A percentile compares a stretch with the other conserved stretches of the same genome.
phyloP scores from a whole-genome alignment of 2,113 vertebrate genomes.

The Gymnarchus niloticus region DNA sequence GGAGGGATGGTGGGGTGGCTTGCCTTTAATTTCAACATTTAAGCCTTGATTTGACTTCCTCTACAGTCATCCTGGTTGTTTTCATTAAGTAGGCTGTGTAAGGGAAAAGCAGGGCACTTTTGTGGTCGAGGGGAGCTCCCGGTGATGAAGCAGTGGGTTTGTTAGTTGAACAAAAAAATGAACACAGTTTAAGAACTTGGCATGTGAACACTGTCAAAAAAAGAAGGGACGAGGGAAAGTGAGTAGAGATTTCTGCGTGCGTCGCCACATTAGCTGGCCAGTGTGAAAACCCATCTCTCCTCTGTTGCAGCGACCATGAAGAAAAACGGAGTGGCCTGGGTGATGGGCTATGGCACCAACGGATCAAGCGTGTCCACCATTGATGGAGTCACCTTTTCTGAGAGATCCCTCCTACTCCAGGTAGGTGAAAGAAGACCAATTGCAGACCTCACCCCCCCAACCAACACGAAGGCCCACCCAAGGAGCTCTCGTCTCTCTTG shows the following conservation, averaged over 20 bases:
- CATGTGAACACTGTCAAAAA: neutral
- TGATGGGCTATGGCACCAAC: conserved; percentile 36
- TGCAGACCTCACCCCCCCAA: neutral
- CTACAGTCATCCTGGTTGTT: conserved; percentile 14
- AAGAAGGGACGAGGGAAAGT: neutral
- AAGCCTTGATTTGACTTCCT: conserved; percentile 15
- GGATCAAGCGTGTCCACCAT: conserved; percentile 24
- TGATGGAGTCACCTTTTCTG: conserved; percentile 56
- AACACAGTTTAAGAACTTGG: conserved; percentile 11
- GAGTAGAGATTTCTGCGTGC: neutral
- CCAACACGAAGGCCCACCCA: neutral
- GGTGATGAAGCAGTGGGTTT: conserved; percentile 10
- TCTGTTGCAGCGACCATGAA: conserved; percentile 52
- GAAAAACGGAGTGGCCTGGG: conserved; percentile 1
- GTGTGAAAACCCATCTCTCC: conserved; percentile 12
- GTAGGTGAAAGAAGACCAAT: conserved; percentile 43
- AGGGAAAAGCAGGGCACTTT: neutral
- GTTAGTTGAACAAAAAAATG: neutral
- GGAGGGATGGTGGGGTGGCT: neutral
- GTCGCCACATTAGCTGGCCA: conserved; percentile 5
- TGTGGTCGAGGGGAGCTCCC: neutral
- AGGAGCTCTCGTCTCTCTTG: neutral
- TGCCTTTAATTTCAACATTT: neutral
- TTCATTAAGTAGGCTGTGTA: neutral
- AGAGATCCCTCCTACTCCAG: conserved; percentile 74